Evolutionary conservation across 1,140 invertebrate species (phyloP).

Genomic region (Neodiprion pinetum): DNA sequence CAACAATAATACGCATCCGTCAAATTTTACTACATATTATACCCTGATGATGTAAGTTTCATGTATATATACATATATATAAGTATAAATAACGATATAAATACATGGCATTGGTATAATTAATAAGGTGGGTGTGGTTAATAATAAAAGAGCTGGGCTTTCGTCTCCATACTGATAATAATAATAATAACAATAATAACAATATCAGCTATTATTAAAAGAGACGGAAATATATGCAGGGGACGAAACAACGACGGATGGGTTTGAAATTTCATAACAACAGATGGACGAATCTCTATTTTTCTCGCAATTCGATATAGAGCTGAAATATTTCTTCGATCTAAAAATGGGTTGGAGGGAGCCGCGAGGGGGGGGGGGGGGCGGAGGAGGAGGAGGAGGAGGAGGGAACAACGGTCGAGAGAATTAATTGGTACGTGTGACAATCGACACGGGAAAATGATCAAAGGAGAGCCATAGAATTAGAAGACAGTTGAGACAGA

Average conservation of each 20-base stretch:
- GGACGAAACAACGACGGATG: slow-evolving; percentile 22
- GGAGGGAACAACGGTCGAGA: slow-evolving; percentile 20
- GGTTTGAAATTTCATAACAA: slow-evolving; percentile 30
- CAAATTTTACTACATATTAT: no score
- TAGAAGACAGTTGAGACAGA: background rate
- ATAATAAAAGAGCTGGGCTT: no score
- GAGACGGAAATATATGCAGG: slow-evolving; percentile 13
- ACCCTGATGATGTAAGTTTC: no score
- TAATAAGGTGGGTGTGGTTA: no score
- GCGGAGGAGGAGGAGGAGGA: slow-evolving; percentile 30
- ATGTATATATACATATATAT: no score
- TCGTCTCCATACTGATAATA: background rate
- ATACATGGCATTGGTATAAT: no score
- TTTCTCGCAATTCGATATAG: slow-evolving; percentile 16
- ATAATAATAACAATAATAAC: slow-evolving; percentile 26
- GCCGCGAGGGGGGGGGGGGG: slow-evolving; percentile 9
- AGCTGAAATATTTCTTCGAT: no score
- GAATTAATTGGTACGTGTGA: slow-evolving; percentile 11
- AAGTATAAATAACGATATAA: no score
- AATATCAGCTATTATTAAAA: slow-evolving; percentile 21
- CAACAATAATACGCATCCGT: no score
- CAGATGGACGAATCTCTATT: slow-evolving; percentile 18
- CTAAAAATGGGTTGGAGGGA: background rate
- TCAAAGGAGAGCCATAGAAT: background rate
- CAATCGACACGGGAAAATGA: slow-evolving; percentile 26